phyloP scores from a whole-genome alignment of 1,140 invertebrate species.

The Lamellibrachia luymesi region DNA sequence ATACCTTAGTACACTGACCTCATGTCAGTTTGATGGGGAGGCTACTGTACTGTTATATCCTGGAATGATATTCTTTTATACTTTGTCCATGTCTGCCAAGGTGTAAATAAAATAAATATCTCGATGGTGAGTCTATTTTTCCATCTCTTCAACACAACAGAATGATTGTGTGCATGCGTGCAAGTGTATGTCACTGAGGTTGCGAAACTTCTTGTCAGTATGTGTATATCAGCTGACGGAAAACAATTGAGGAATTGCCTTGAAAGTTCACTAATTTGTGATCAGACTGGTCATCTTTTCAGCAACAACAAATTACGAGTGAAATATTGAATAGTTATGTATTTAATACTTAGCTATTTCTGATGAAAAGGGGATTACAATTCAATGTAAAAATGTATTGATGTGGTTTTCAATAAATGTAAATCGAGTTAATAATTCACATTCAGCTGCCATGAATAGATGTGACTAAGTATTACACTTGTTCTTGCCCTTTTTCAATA shows the following conservation, averaged over 20 bases:
- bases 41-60: background rate
- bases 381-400: too few species aligned
- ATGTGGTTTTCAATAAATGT: too few species aligned
- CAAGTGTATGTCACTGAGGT: background rate
- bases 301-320: too few species aligned
- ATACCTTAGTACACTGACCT: background rate
- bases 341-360: too few species aligned
- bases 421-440: background rate
- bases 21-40: background rate
- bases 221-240: too few species aligned
- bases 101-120: conserved; percentile 6
- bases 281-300: too few species aligned
- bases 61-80: background rate
- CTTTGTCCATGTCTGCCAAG: background rate
- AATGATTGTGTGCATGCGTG: background rate
- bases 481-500: background rate
- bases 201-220: too few species aligned
- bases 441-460: background rate
- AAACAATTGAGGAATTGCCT: too few species aligned
- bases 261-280: too few species aligned
- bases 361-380: too few species aligned
- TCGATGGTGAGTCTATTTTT: background rate
- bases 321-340: too few species aligned
- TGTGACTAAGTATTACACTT: background rate
- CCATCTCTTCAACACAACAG: background rate